These are phyloP conservation scores for Balanococcus diminutus DNA, from an alignment of 2,888 invertebrate species.

Conservation along the genomic window DNA sequence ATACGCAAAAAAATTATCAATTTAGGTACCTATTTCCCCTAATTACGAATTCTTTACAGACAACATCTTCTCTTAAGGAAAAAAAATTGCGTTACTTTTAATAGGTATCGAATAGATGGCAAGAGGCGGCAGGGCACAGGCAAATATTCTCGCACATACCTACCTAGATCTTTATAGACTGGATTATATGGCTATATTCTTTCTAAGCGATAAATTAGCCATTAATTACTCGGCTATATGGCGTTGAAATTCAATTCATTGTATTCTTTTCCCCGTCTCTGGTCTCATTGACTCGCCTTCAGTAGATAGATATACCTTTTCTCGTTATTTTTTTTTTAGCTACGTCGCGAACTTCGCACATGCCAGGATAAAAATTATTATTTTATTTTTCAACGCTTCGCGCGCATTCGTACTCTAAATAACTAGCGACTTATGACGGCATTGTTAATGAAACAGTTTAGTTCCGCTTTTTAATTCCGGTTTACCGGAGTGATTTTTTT, in stretches of 20 bases:
- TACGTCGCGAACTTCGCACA: neutral
- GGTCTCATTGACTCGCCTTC: neutral
- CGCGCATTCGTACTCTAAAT: neutral
- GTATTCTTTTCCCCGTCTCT: neutral
- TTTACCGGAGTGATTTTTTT: neutral
- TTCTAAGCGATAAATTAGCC: conserved; percentile 2
- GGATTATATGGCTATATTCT: neutral
- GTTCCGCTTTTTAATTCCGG: neutral
- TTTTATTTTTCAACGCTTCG: neutral
- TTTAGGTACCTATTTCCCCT: neutral
- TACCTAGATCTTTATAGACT: neutral
- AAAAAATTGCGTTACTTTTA: neutral
- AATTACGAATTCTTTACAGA: neutral
- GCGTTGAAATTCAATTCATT: neutral
- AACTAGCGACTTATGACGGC: neutral
- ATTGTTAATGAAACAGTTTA: conserved; percentile 17
- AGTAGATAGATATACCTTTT: neutral
- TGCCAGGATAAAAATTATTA: neutral
- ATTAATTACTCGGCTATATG: neutral
- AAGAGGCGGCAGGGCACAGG: neutral
- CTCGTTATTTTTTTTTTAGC: neutral
- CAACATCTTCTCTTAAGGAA: neutral
- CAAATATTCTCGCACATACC: neutral
- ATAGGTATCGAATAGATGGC: neutral
- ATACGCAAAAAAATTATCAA: neutral